Conservation (phyloP, 2,113 vertebrate species). For the Chionomys nivalis region DNA sequence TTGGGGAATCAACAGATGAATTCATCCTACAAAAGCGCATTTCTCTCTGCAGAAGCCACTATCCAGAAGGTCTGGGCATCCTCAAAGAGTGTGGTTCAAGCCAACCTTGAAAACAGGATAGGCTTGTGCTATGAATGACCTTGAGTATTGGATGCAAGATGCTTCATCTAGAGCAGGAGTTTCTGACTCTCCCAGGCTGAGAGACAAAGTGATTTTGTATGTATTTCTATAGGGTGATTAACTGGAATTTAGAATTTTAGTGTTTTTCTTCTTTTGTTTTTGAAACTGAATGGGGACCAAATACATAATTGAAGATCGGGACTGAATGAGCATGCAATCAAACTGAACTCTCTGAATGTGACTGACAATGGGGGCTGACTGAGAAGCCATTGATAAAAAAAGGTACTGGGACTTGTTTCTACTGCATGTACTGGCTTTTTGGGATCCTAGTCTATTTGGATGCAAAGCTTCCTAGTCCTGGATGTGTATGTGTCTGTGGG, state of each 20-base stretch:
- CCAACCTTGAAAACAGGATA: not conserved
- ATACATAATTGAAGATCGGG: not conserved
- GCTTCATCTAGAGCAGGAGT: not conserved
- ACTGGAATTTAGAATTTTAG: not conserved
- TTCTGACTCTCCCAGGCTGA: not conserved
- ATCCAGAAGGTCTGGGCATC: not conserved
- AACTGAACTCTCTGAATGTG: no score
- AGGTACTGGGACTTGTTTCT: no score
- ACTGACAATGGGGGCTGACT: no score
- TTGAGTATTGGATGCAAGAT: accelerated
- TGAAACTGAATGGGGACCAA: not conserved
- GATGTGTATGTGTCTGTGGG: no score
- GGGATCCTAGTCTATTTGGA: no score
- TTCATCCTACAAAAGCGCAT: not conserved
- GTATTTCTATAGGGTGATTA: not conserved
- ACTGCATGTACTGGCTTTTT: no score
- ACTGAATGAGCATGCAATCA: no score
- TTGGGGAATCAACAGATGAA: not conserved
- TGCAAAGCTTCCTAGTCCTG: no score
- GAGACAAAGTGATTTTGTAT: not conserved
- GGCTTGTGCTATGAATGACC: no score
- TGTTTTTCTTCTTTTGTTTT: not conserved
- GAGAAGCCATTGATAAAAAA: no score
- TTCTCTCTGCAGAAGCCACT: not conserved
- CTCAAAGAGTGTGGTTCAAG: not conserved